Evolutionary conservation across 2,797 vertebrate genomes (phyloP).

Genomic region (Sparus aurata): DNA sequence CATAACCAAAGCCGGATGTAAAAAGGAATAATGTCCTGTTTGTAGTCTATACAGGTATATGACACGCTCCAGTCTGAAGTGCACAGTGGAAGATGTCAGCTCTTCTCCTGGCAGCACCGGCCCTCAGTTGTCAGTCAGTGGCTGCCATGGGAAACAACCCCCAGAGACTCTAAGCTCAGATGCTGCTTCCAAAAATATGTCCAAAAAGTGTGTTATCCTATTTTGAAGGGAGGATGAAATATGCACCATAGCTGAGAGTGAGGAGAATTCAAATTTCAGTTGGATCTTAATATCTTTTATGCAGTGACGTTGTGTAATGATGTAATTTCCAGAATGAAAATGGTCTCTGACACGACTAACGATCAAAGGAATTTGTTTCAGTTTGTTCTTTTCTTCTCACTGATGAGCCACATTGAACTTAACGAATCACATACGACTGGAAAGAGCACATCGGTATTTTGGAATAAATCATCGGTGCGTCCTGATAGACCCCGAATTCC

Average conservation of each 20-base stretch:
- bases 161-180: constrained; percentile 2
- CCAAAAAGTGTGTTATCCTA: constrained; percentile 4
- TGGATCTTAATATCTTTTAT: not conserved
- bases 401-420: constrained; percentile 6
- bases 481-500: constrained; percentile 1
- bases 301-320: not conserved
- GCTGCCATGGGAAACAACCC: not conserved
- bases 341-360: not conserved
- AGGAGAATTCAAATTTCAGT: constrained; percentile 5
- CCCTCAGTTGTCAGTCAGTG: constrained; percentile 1
- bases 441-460: not conserved
- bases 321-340: constrained; percentile 10
- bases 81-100: constrained; percentile 5
- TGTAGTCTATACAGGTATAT: not conserved
- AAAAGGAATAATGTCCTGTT: not conserved
- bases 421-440: constrained; percentile 10
- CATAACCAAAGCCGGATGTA: not conserved
- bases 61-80: not conserved
- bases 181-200: not conserved
- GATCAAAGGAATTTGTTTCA: constrained; percentile 5
- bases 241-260: not conserved
- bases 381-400: constrained; percentile 16
- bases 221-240: not conserved
- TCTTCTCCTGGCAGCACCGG: not conserved
- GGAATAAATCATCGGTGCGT: constrained; percentile 14